Base-by-base conservation (phyloP, 2,888 invertebrate species). In the Dilophus febrilis region DNA sequence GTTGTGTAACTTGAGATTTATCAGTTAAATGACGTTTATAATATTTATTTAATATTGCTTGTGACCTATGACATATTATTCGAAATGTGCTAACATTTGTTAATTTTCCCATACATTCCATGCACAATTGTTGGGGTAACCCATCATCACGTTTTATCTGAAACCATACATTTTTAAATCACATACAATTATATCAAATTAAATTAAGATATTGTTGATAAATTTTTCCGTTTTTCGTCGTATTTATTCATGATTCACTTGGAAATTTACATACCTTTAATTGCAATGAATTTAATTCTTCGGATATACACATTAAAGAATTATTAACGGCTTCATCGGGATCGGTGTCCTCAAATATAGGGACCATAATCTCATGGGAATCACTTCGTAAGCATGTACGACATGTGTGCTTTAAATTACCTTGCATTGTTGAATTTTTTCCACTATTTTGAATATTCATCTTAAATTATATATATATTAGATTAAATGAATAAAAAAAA, bases 51-150 rank as follows among this genome's bases (percentile, higher is more conserved):
- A 40, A 19, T 17, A 37, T 32, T 13, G 26, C 12, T 18, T 37
- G 18, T 3, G 40, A 31, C 4, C 32, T 26, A 14, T 36, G 12
- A 19, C 34, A 26, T 26, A 16, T 33, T 7, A 7, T 17, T 12
- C 34, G 34, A 19, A 34, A 34, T 34, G 17, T 18, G 11, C 34
- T 16, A 17, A 34, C 12, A 34, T 34, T 38, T 26, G 32, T 33
- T 12, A 42, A 18, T 3, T 18, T 35, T 11, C 16, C 27, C 28
- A 42, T 13, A 19, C 42, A 42, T 18, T 42, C 38, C n/a, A 17
- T 36, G 36, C 42, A 42, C 2, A 42, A 39, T 28, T 42, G 42
- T 18, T 42, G 42, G 12, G 42, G 42, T 14, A 30, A 19, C 19
- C 17, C 30, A 28, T 34, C 34, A 10, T 34, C 11, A 8, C 19